Percentiles rank a stretch among this genome's conserved stretches.
Evolutionary conservation across 2,888 invertebrate species (phyloP).

Genomic region (Thera britannica): DNA sequence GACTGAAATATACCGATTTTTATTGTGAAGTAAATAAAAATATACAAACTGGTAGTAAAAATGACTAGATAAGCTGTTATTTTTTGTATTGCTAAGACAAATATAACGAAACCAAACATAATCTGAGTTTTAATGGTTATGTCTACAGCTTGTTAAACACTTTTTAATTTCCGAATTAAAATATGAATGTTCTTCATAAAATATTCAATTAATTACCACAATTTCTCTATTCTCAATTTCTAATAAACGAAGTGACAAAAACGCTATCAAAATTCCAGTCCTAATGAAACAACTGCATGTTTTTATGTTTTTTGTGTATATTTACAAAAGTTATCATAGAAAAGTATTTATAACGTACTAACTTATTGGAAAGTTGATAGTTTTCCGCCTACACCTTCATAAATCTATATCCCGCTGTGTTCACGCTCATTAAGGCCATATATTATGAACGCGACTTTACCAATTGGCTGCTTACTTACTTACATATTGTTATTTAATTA

Average conservation of each 20-base stretch:
- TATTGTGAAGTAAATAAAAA: too few relatives aligned
- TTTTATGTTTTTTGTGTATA: slow-evolving; percentile 32
- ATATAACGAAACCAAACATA: too few relatives aligned
- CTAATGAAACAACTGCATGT: slow-evolving; percentile 34
- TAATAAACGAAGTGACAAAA: slow-evolving; percentile 40
- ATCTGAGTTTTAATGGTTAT: background rate
- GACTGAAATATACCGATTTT: too few relatives aligned
- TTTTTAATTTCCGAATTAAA: slow-evolving; percentile 16
- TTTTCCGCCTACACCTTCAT: slow-evolving; percentile 53
- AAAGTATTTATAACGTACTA: slow-evolving; percentile 12
- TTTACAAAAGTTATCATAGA: slow-evolving; percentile 39
- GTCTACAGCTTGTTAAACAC: slow-evolving; percentile 17
- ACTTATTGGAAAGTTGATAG: slow-evolving; percentile 17
- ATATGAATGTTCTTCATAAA: slow-evolving; percentile 21
- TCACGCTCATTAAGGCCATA: slow-evolving; percentile 61
- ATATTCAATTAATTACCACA: slow-evolving; percentile 31
- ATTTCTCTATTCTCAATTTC: slow-evolving; percentile 21
- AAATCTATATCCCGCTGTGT: slow-evolving; percentile 69
- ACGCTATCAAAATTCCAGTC: slow-evolving; percentile 38
- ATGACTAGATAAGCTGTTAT: too few relatives aligned
- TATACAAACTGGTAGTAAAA: too few relatives aligned
- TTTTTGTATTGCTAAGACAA: too few relatives aligned
- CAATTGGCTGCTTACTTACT: background rate
- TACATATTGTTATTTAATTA: background rate
- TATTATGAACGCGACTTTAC: background rate